Conservation (phyloP, 2,888 invertebrate genomes). For the Drosophila koepferae region DNA sequence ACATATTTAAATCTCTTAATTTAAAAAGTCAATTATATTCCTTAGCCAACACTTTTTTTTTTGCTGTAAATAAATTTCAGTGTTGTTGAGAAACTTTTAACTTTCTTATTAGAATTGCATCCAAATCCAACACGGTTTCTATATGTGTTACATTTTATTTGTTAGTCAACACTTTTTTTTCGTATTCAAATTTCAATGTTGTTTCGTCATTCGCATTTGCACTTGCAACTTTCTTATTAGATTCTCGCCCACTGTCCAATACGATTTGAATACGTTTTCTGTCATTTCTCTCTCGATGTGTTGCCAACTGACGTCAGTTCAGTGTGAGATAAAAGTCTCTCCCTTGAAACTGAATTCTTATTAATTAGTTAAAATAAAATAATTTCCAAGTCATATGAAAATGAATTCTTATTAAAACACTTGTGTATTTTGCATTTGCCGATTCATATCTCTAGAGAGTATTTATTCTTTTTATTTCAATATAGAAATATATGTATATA, state of each 20-base stretch:
- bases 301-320: slow-evolving; percentile 13
- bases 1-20: too few species aligned
- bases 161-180: neutral
- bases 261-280: neutral
- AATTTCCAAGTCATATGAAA: slow-evolving; percentile 22
- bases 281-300: slow-evolving; percentile 2
- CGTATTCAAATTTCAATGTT: neutral
- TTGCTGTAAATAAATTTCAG: neutral
- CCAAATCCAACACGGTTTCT: neutral
- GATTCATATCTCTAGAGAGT: slow-evolving; percentile 30
- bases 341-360: slow-evolving; percentile 29
- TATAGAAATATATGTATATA: neutral
- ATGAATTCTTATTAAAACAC: slow-evolving; percentile 46
- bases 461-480: slow-evolving; percentile 13
- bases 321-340: slow-evolving; percentile 16
- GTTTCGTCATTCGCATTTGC: too few species aligned
- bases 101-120: neutral
- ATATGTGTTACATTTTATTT: too few species aligned
- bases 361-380: slow-evolving; percentile 40
- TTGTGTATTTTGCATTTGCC: slow-evolving; percentile 27
- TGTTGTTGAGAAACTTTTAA: neutral
- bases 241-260: neutral
- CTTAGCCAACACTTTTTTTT: neutral
- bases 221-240: neutral
- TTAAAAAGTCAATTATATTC: neutral